Evolutionary conservation across 2,113 vertebrate genomes (phyloP), one percentile per base, ranked within the genome.

Genomic region (Chloropsis hardwickii): DNA sequence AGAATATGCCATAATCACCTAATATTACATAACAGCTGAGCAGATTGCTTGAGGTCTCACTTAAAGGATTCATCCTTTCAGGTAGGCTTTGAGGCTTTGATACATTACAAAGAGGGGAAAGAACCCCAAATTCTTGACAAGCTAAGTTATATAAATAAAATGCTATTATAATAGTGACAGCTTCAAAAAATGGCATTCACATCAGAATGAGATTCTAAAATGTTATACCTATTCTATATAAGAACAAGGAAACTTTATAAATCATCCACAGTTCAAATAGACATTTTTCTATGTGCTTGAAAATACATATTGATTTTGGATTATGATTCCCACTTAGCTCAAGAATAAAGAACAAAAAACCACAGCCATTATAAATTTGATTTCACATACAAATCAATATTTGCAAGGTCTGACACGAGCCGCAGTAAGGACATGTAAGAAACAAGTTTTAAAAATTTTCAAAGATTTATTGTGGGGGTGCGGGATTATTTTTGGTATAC

Each of bases 271-370:
- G 42, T 66, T 82, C 39, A 73, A 50, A 61, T 2, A 81, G 66
- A 58, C 0, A 0, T 31, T 88, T 94, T 93, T 88, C 28, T 42
- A 5, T 58, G 50, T 62, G 50, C 42, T 93, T 50, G 54, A 90
- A 90, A 93, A 93, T 92, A 65, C 23, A 45, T 69, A 92, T 95
- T 69, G 90, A 95, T 93, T 94, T 93, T 93, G 88, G 74, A 95
- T 92, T 96, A 92, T 88, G 79, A 86, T 70, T 86, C 29, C 50
- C 58, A 94, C 64, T 94, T 95, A 95, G 67, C 28, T 86, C 62
- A 86, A 90, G 21, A 45, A 88, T 92, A 65, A 95, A 65, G 37
- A 90, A 61, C 56, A 91, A 87, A 86, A 84, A 24, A 16, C 0
- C 62, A 86, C 18, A 88, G 42, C 74, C 39, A 51, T 77, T 93